A percentile compares a stretch with the other conserved stretches of the same genome.
phyloP scores from a whole-genome alignment of 1,140 invertebrate species.

The Oedothorax gibbosus region DNA sequence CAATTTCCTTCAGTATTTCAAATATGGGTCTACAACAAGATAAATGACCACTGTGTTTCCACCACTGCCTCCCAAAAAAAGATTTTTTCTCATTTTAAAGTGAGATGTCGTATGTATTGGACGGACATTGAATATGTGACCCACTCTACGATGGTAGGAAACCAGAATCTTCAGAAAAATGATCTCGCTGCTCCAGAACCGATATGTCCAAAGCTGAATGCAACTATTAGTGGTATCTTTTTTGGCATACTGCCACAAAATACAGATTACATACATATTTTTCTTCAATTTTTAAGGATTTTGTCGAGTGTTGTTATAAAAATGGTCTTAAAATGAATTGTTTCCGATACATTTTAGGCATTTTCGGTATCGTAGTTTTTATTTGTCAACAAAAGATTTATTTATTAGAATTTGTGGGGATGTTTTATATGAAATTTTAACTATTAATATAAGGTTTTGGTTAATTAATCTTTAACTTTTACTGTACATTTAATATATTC shows the following conservation, averaged over 20 bases:
- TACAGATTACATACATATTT: constrained; percentile 38
- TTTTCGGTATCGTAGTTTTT: constrained; percentile 42
- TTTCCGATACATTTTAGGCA: background rate
- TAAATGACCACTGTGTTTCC: no score
- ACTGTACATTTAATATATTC: no score
- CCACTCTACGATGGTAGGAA: constrained; percentile 1
- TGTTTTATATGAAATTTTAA: background rate
- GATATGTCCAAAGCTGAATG: constrained; percentile 47
- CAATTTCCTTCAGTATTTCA: no score
- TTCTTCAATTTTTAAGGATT: background rate
- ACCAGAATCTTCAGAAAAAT: constrained; percentile 21
- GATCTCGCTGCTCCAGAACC: constrained; percentile 12
- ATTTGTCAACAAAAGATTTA: background rate
- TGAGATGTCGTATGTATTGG: constrained; percentile 25
- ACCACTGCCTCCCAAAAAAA: constrained; percentile 12
- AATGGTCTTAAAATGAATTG: background rate
- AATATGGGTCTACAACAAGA: no score
- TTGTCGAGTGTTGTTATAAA: background rate
- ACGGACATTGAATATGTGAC: constrained; percentile 41
- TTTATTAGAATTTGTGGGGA: background rate
- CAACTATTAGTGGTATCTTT: constrained; percentile 47
- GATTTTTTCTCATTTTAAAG: constrained; percentile 47
- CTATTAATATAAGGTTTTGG: background rate
- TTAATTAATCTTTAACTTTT: constrained; percentile 18
- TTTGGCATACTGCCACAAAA: constrained; percentile 37